These are phyloP conservation scores for Lobophora halterata DNA, from an alignment of 2,888 invertebrate genomes.

Conservation along the genomic window DNA sequence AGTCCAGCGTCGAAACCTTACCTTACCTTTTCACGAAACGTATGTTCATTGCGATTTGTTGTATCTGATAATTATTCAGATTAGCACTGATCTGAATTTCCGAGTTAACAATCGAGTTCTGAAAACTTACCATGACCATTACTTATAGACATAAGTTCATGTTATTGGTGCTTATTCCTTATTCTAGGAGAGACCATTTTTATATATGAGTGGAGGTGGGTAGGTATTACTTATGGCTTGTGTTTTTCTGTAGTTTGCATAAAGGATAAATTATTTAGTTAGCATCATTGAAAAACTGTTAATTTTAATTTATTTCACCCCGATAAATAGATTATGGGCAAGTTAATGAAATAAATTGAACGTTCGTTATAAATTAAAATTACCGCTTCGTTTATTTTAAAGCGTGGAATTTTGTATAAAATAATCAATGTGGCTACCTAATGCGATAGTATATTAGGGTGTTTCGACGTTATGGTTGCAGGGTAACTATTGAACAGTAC, in stretches of 20 bases:
- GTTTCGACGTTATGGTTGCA: slow-evolving; percentile 48
- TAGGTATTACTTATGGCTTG: too few relatives aligned
- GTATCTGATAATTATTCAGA: too few relatives aligned
- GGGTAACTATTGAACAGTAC: too few relatives aligned
- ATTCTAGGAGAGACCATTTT: too few relatives aligned
- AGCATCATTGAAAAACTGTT: slow-evolving; percentile 2
- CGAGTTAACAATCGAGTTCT: too few relatives aligned
- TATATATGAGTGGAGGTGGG: too few relatives aligned
- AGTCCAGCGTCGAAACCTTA: slow-evolving; percentile 53
- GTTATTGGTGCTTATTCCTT: too few relatives aligned
- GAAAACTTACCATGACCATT: too few relatives aligned
- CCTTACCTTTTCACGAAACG: slow-evolving; percentile 63
- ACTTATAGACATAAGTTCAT: too few relatives aligned
- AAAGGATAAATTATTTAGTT: too few relatives aligned
- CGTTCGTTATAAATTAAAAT: slow-evolving; percentile 55
- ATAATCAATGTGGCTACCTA: slow-evolving; percentile 52
- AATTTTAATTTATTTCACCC: slow-evolving; percentile 37
- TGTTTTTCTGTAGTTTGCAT: neutral
- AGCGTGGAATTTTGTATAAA: slow-evolving; percentile 57
- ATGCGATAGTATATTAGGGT: slow-evolving; percentile 71
- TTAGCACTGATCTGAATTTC: too few relatives aligned
- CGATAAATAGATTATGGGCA: slow-evolving; percentile 51
- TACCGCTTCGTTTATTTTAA: slow-evolving; percentile 53
- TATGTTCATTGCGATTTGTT: slow-evolving; percentile 15
- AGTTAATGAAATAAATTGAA: slow-evolving; percentile 53